phyloP scores from a whole-genome alignment of 2,113 vertebrate species.

The Puntigrus tetrazona region DNA sequence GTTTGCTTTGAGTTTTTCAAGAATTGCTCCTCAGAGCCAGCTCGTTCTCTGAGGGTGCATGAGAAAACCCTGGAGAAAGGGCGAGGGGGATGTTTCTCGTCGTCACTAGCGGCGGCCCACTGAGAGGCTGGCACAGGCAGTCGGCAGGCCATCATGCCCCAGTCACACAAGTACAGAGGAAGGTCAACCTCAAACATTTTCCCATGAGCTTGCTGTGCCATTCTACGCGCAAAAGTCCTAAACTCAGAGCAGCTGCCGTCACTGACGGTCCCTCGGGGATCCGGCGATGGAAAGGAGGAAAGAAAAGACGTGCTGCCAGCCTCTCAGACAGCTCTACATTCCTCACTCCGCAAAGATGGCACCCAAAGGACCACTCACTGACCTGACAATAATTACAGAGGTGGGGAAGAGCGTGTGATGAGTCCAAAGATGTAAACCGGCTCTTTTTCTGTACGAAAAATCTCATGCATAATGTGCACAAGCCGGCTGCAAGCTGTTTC shows the following conservation, averaged over 20 bases:
- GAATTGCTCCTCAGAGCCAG: background rate
- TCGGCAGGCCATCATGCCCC: background rate
- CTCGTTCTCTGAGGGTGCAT: background rate
- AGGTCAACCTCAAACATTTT: slow-evolving; percentile 69
- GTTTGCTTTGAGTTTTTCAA: background rate
- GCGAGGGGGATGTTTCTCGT: background rate
- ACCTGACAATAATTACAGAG: slow-evolving; percentile 30
- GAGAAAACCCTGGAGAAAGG: background rate
- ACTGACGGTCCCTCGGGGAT: slow-evolving; percentile 59
- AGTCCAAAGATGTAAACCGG: background rate
- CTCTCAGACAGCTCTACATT: slow-evolving; percentile 62
- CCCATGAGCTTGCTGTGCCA: slow-evolving; percentile 76
- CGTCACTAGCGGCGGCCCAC: background rate
- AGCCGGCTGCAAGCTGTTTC: slow-evolving; percentile 3
- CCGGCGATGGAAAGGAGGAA: slow-evolving; percentile 1
- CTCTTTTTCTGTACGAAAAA: slow-evolving; percentile 36
- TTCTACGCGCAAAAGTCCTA: slow-evolving; percentile 71
- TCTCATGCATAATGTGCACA: slow-evolving; percentile 25
- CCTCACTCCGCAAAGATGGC: slow-evolving; percentile 58
- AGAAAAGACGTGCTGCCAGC: slow-evolving; percentile 56
- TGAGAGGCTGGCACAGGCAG: slow-evolving; percentile 2
- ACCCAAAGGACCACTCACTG: slow-evolving; percentile 48
- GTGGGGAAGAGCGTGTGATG: slow-evolving; percentile 39
- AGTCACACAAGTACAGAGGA: slow-evolving; percentile 36
- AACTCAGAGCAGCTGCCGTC: slow-evolving; percentile 72